Percentiles rank a stretch among this genome's conserved stretches.
These are phyloP conservation scores for Acholoe squamosa DNA, from an alignment of 2,888 invertebrate species.

Conservation along the genomic window DNA sequence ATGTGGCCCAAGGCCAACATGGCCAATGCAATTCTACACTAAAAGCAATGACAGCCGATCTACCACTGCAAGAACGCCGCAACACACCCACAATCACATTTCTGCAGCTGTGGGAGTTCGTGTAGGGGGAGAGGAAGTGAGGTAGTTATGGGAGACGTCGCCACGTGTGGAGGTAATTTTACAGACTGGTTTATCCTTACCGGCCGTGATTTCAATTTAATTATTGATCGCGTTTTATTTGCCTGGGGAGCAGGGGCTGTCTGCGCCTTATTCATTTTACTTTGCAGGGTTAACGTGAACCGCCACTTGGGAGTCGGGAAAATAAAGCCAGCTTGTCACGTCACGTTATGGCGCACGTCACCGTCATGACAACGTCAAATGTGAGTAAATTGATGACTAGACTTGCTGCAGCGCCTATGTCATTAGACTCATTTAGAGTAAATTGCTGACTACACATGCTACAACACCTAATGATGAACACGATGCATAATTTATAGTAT, in stretches of 20 bases:
- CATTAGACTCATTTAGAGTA: not conserved
- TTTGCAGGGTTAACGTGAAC: not conserved
- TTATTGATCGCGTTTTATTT: not conserved
- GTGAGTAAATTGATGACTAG: not conserved
- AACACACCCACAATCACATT: not conserved
- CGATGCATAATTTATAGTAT: not conserved
- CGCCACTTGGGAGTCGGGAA: not conserved
- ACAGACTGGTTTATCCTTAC: not conserved
- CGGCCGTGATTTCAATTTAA: not conserved
- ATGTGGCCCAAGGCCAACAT: not conserved
- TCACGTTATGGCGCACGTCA: not conserved
- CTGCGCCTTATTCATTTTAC: not conserved
- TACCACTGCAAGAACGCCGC: not conserved
- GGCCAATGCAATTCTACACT: conserved; percentile 10
- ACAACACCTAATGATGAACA: not conserved
- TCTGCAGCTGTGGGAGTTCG: not conserved
- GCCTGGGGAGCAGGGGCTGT: not conserved
- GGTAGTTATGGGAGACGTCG: not conserved
- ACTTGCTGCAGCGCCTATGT: too few relatives aligned
- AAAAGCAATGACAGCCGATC: not conserved
- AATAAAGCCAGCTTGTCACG: conserved; percentile 3
- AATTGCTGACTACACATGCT: not conserved
- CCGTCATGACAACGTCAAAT: not conserved
- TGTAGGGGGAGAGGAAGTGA: not conserved
- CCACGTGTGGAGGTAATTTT: not conserved